These are phyloP conservation scores for Talpa occidentalis DNA, from an alignment of 2,113 vertebrate genomes.

Conservation along the genomic window DNA sequence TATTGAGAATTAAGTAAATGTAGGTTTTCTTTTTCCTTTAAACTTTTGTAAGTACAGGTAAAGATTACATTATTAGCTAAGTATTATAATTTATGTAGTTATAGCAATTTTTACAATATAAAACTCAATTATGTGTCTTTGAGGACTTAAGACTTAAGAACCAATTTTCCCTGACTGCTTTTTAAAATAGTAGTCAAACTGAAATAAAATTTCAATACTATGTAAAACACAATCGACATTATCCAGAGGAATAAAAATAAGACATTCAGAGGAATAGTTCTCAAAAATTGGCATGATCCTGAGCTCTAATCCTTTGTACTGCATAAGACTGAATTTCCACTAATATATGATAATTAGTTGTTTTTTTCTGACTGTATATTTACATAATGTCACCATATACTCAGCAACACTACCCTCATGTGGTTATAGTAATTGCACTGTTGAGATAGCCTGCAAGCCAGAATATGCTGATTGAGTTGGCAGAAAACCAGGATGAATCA, in stretches of 20 bases:
- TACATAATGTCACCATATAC: not conserved
- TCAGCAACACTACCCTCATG: not conserved
- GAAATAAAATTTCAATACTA: not conserved
- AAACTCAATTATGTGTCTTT: slow-evolving; percentile 1
- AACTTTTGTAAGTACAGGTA: not conserved
- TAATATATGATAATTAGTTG: slow-evolving; percentile 49
- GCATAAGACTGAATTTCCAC: not conserved
- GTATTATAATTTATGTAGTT: slow-evolving; percentile 17
- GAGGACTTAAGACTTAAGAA: not conserved
- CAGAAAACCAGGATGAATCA: slow-evolving; percentile 58
- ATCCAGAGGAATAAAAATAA: not conserved
- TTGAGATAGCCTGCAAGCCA: slow-evolving; percentile 30
- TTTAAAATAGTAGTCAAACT: not conserved
- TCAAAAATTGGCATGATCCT: not conserved
- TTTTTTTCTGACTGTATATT: slow-evolving; percentile 48
- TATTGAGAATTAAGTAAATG: not conserved
- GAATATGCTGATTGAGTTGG: slow-evolving; percentile 39
- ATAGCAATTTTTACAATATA: not conserved
- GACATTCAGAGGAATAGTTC: not conserved
- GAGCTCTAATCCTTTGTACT: not conserved
- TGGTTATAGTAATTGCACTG: slow-evolving; percentile 43
- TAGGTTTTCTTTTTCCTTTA: not conserved
- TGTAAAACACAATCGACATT: not conserved
- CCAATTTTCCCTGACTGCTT: not conserved
- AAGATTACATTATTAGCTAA: not conserved